Conservation (phyloP, 1,140 invertebrate genomes). For the Trinorchestia longiramus region DNA sequence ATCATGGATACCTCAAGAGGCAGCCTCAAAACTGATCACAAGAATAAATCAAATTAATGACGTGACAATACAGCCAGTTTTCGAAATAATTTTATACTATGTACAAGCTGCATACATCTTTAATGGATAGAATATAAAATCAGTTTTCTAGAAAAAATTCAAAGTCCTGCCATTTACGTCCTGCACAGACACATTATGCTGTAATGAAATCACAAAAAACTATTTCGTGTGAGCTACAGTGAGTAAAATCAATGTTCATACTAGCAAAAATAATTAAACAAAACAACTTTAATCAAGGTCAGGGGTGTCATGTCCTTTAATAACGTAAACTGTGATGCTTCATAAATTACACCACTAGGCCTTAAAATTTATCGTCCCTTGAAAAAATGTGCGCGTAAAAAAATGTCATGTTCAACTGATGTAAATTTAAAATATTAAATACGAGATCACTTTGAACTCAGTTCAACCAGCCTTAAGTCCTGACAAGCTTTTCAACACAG, state of each 20-base stretch:
- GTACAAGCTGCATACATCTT: neutral
- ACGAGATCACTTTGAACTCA: no score
- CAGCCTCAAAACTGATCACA: no score
- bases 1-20: no score
- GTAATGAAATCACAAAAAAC: neutral
- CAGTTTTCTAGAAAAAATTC: neutral
- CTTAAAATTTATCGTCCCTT: neutral
- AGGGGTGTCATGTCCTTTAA: no score
- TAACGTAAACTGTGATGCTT: no score
- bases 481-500: no score
- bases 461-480: no score
- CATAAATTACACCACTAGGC: neutral
- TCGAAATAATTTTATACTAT: neutral
- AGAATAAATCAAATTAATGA: no score
- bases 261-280: no score
- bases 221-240: neutral
- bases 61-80: neutral
- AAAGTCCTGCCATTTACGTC: neutral
- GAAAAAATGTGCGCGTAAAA: neutral
- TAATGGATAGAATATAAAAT: neutral
- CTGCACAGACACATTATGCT: neutral
- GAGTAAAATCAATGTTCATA: neutral
- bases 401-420: neutral
- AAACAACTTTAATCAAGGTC: no score
- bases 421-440: neutral